Conservation (phyloP, 2,113 vertebrate species). For the Typhlomys cinereus region DNA sequence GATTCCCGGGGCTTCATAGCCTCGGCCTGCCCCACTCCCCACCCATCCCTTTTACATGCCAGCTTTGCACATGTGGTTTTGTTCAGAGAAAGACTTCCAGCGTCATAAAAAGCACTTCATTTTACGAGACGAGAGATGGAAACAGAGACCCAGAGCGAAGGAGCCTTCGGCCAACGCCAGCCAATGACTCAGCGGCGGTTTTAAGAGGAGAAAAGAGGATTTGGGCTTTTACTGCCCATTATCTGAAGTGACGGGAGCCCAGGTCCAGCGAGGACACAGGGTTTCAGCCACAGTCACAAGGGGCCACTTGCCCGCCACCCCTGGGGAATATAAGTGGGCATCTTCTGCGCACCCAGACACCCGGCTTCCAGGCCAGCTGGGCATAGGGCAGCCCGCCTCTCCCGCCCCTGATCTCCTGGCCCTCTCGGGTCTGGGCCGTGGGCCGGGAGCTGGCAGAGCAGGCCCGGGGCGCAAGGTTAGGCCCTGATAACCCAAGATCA, state of each 20-base stretch:
- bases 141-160: background rate
- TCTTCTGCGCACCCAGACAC: background rate
- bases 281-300: background rate
- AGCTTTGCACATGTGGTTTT: background rate
- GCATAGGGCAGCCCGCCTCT: background rate
- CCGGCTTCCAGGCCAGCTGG: background rate
- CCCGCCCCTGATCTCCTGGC: conserved; percentile 18
- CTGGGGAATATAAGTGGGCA: background rate
- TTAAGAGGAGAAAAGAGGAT: background rate
- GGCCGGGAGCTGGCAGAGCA: conserved; percentile 40
- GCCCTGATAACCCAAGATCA: conserved; percentile 87
- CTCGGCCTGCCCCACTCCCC: background rate
- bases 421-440: conserved; percentile 22
- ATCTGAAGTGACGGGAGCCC: background rate
- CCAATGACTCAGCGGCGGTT: background rate
- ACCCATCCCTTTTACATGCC: background rate
- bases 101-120: background rate
- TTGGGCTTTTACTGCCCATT: background rate
- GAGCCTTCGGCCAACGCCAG: background rate
- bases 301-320: background rate
- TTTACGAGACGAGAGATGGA: background rate
- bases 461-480: conserved; percentile 74
- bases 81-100: background rate
- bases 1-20: background rate
- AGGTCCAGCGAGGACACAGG: rapidly evolving